phyloP scores from a whole-genome alignment of 2,113 vertebrate species.

The Rhinoptilus africanus region DNA sequence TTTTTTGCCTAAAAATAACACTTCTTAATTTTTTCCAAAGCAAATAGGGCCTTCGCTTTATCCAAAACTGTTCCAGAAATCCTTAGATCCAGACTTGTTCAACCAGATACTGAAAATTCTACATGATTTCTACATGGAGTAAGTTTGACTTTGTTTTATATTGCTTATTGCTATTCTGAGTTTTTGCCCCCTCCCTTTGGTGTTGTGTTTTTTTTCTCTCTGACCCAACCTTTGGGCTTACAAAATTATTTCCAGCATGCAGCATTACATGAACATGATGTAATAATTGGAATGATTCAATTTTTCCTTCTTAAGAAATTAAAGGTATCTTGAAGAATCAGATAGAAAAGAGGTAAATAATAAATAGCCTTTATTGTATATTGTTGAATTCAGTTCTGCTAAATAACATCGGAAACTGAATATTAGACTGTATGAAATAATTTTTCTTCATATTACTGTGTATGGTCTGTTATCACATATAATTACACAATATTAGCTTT shows the following conservation, averaged over 20 bases:
- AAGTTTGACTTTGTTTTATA: slow-evolving; percentile 62
- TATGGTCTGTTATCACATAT: neutral
- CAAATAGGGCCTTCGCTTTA: slow-evolving; percentile 88
- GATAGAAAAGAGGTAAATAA: neutral
- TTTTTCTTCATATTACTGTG: neutral
- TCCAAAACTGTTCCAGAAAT: slow-evolving; percentile 85
- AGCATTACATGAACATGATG: neutral
- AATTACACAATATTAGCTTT: neutral
- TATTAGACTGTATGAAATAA: neutral
- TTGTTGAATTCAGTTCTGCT: neutral
- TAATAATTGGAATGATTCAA: neutral
- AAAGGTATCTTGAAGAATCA: neutral
- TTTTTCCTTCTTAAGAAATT: neutral
- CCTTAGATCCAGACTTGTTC: slow-evolving; percentile 90
- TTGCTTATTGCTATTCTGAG: neutral
- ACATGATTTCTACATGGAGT: slow-evolving; percentile 86
- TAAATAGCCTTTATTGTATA: neutral
- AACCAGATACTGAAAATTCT: slow-evolving; percentile 86
- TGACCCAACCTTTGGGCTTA: fast-evolving
- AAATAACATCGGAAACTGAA: neutral
- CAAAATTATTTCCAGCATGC: neutral
- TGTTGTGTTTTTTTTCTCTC: neutral
- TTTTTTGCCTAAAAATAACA: neutral
- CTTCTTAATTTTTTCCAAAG: slow-evolving; percentile 61
- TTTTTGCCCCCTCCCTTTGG: neutral